A percentile compares a stretch with the other conserved stretches of the same genome.
These are phyloP conservation scores for Laticauda colubrina DNA, from an alignment of 2,113 vertebrate species.

Conservation along the genomic window DNA sequence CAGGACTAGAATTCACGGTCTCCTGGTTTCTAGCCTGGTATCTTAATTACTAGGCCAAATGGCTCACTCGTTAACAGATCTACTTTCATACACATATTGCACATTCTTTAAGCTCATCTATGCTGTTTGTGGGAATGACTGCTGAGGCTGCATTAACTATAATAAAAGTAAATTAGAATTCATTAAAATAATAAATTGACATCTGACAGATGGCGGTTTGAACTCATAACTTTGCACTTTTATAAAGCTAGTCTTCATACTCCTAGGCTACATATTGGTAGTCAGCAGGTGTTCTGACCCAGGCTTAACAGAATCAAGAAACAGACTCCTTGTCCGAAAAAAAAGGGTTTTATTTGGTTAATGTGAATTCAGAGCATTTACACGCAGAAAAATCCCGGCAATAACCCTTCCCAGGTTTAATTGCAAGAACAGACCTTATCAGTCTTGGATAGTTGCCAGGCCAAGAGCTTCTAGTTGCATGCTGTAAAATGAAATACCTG, in stretches of 20 bases:
- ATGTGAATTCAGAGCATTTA: no score
- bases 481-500: no score
- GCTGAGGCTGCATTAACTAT: not conserved
- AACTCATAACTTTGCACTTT: not conserved
- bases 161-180: not conserved
- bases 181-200: not conserved
- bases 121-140: not conserved
- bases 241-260: not conserved
- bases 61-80: not conserved
- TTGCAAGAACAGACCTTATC: no score
- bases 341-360: no score
- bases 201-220: not conserved
- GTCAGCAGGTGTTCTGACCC: not conserved
- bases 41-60: not conserved
- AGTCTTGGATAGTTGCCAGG: no score
- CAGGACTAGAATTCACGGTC: not conserved
- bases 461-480: no score
- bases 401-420: no score
- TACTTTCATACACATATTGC: not conserved
- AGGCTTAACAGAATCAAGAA: no score
- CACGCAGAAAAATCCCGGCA: no score
- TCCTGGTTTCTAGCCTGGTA: not conserved
- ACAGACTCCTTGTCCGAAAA: no score
- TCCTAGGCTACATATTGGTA: not conserved
- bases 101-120: not conserved